Conservation (phyloP, 2,797 vertebrate species). For the Pseudopleuronectes americanus region DNA sequence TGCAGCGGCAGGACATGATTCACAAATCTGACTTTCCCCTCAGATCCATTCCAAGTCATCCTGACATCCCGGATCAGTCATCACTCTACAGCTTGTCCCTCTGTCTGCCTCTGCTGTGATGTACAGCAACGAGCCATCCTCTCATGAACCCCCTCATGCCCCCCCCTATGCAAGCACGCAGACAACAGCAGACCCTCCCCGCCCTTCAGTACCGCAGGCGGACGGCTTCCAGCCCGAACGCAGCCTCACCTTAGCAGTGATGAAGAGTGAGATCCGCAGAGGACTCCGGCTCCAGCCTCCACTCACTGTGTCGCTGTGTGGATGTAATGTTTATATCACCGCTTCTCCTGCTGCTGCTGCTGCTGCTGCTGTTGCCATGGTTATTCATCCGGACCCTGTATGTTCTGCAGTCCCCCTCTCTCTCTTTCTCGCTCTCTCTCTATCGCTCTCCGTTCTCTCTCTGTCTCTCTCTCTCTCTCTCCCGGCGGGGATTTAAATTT, state of each 20-base stretch:
- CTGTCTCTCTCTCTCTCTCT: slow-evolving; percentile 23
- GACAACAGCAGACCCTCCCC: slow-evolving; percentile 2
- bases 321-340: slow-evolving; percentile 76
- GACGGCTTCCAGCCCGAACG: slow-evolving; percentile 29
- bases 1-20: neutral
- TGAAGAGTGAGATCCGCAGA: slow-evolving; percentile 60
- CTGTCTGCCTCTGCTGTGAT: slow-evolving; percentile 29
- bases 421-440: slow-evolving; percentile 22
- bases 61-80: slow-evolving; percentile 9
- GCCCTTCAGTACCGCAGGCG: slow-evolving; percentile 20
- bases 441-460: slow-evolving; percentile 20
- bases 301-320: slow-evolving; percentile 44
- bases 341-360: slow-evolving; percentile 73
- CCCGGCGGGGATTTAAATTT: slow-evolving; percentile 61
- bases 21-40: slow-evolving; percentile 1
- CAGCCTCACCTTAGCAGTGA: slow-evolving; percentile 80
- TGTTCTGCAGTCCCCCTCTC: slow-evolving; percentile 68
- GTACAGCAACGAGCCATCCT: slow-evolving; percentile 20
- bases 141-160: slow-evolving; percentile 35
- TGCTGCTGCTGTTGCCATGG: slow-evolving; percentile 86
- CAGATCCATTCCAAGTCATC: slow-evolving; percentile 4
- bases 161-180: slow-evolving; percentile 7
- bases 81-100: slow-evolving; percentile 11
- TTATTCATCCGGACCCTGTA: slow-evolving; percentile 84
- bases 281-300: slow-evolving; percentile 47